Base-by-base conservation (phyloP, 1,140 invertebrate species). In the Macrotrachela quadricornifera region DNA sequence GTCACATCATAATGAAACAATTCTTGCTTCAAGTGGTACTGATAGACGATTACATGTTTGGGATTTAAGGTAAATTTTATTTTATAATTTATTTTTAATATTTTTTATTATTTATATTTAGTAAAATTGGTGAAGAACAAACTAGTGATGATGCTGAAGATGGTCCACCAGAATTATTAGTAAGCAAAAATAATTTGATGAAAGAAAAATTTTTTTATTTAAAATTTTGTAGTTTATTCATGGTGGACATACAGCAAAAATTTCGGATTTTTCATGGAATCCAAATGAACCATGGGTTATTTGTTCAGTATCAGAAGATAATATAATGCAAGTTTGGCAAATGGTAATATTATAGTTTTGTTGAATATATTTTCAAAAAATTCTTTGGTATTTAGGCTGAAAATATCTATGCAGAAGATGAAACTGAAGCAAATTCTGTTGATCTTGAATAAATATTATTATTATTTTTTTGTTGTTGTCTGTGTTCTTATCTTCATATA, bases 211-310 rank as follows among this genome's bases (percentile, higher is more conserved):
- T 30, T 61, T 52, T 56, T 40, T 63, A 67, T 73, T 58, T 59
- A n/a, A n/a, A n/a, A n/a, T n/a, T n/a, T n/a, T n/a, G n/a, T n/a
- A 77, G 68, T 94, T 68, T 54, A 68, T 68, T 49, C 90, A 95
- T 42, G 37, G 63, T 56, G 92, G 94, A 1, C 94, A 97, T 66
- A 97, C 91, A 0, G 91, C 94, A n/a, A 99, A 99, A 71, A 99
- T 99, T 51, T 95, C 85, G n/a, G 92, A 99, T 69, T 99, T 99
- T 69, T 95, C 91, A 1, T 99, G 94, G 94, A 99, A 99, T 73
- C 91, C 91, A 13, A 97, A 96, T 67, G 94, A 99, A 70, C 88
- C 91, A 0, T 99, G 94, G 92, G 90, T 99, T 18, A 94, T 99
- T 60, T 97, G 92, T 63, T 96, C 91, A 0, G 94, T 99, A 1